phyloP scores from a whole-genome alignment of 2,888 invertebrate genomes.

The Mellilla xanthometata region DNA sequence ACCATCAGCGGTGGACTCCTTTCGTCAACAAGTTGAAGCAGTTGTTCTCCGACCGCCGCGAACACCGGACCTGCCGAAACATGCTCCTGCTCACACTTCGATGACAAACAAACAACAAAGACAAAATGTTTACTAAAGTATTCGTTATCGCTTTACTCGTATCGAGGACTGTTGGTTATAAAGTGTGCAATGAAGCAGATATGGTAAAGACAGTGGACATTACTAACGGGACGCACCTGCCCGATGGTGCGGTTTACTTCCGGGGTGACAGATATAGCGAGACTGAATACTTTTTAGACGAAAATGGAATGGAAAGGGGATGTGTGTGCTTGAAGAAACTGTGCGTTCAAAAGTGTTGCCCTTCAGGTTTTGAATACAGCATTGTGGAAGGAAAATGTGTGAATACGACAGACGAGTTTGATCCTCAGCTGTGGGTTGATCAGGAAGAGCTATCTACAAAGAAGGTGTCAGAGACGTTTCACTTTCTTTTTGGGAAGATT shows the following conservation, averaged over 20 bases:
- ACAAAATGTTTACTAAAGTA: slow-evolving; percentile 28
- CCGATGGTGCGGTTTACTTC: slow-evolving; percentile 36
- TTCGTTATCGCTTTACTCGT: slow-evolving; percentile 27
- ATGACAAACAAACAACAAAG: slow-evolving; percentile 5
- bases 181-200: slow-evolving; percentile 38
- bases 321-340: slow-evolving; percentile 47
- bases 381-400: slow-evolving; percentile 38
- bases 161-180: slow-evolving; percentile 19
- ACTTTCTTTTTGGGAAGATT: slow-evolving; percentile 46
- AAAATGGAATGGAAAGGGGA: slow-evolving; percentile 36
- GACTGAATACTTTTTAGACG: slow-evolving; percentile 46
- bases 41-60: slow-evolving; percentile 25
- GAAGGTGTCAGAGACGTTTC: slow-evolving; percentile 43
- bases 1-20: slow-evolving; percentile 27
- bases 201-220: slow-evolving; percentile 40
- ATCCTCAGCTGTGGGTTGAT: slow-evolving; percentile 48
- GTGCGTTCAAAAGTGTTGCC: slow-evolving; percentile 60
- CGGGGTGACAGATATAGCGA: slow-evolving; percentile 40
- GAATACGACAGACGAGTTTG: slow-evolving; percentile 35
- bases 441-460: slow-evolving; percentile 33
- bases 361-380: slow-evolving; percentile 43
- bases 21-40: slow-evolving; percentile 20
- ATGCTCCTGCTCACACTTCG: slow-evolving; percentile 7
- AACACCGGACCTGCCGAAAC: slow-evolving; percentile 18
- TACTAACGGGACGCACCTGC: slow-evolving; percentile 37